Evolutionary conservation across 2,797 vertebrate species (phyloP), one percentile per base, ranked within the genome.

Genomic region (Rhinella marina): DNA sequence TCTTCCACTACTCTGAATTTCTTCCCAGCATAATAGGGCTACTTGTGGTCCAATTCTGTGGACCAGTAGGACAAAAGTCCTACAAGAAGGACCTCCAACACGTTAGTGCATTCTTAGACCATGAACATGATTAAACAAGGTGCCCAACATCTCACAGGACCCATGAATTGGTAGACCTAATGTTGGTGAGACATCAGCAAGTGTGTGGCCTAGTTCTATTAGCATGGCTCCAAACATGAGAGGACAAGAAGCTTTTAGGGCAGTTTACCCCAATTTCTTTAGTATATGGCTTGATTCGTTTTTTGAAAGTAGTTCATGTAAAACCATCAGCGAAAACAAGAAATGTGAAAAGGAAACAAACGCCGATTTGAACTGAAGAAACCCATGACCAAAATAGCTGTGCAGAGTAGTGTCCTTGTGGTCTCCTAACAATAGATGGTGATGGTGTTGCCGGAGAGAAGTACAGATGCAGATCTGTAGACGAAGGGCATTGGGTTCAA

Each of bases 381-480:
- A 29, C 0, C 14, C 13, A 41, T 23, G 23, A 76, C 41, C 73
- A 76, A 76, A 76, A 76, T 52, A 76, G 17, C 27, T 8, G 23
- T 52, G 72, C 19, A n/a, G 41, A 75, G 21, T n/a, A 21, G 16
- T 50, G 56, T 32, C 83, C 66, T 61, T n/a, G 29, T 56, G 73
- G 70, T 32, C 54, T 25, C 57, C 76, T 80, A 79, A 79, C 85
- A 79, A 86, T 70, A 86, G 73, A 19, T 21, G n/a, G 17, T 11
- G 56, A 3, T 7, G 32, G 62, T 52, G 70, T 62, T 61, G 54
- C 2, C 68, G 52, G n/a, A 16, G 70, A 7, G 25, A 48, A 81
- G 79, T 62, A 41, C 78, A 61, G 56, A 62, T 62, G 10, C 9
- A 41, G 12, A 9, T 5, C 14, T 66, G n/a, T 50, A 32, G 5